Base-by-base conservation (phyloP, 2,113 vertebrate species). In the Carassius carassius region DNA sequence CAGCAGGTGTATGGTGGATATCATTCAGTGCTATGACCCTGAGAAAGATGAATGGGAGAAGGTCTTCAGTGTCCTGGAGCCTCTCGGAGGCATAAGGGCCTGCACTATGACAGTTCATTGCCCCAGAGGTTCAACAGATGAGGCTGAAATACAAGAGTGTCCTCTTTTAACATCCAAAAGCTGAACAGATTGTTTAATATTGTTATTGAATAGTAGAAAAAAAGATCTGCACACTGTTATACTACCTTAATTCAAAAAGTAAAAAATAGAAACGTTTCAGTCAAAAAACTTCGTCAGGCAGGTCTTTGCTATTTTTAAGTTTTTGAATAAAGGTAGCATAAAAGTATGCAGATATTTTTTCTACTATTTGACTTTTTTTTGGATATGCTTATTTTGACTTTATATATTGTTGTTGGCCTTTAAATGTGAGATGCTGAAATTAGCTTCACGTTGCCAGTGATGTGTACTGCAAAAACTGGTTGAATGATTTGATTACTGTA, bases 1-100 rank as follows among this genome's bases (percentile, higher is more conserved):
- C 92, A 96, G 93, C 89, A 90, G 93, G 1, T 96, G 95, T 88
- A 96, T 95, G 95, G 94, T 96, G 4, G 95, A 95, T 84, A 91
- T 95, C 1, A 94, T 96, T 88, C 95, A 96, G 88, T 89, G 94
- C 16, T 95, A 96, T 3, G 94, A 95, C 41, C 95, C 95, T 0
- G 90, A 94, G 67, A 54, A n/a, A 35, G 93, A 96, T 14, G 88
- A 75, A 29, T 96, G 95, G 95, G 92, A 95, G 87, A 83, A 93
- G 60, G 94, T 95, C 1, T 96, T 95, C 63, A 92, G 95, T 0
- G 92, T 96, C 25, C 90, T 95, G 70, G 95, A 96, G 90, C 94
- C 95, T 10, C 93, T 96, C 5, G 95, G 95, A 37, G 95, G 95
- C 65, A 95, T 95, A 5, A 91, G 95, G 0, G 94, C 95, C 62